Percentiles rank a stretch among this genome's conserved stretches.
Conservation (phyloP, 2,797 vertebrate species). For the Girardinus metallicus region DNA sequence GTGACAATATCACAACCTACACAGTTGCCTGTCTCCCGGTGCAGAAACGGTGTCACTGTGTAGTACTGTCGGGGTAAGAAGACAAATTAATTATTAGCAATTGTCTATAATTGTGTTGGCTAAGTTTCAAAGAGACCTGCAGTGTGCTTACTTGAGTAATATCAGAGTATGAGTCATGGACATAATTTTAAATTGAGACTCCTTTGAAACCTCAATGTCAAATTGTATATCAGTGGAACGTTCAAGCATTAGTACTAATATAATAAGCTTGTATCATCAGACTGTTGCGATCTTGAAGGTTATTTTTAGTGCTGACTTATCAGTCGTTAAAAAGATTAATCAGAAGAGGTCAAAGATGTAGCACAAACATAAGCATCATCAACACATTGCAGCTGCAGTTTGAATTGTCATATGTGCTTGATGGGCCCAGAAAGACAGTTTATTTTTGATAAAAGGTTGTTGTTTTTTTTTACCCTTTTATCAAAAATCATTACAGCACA, state of each 20-base stretch:
- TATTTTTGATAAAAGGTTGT: neutral
- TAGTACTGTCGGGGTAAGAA: slow-evolving; percentile 5
- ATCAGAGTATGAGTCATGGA: neutral
- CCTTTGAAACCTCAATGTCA: neutral
- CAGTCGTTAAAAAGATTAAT: slow-evolving; percentile 42
- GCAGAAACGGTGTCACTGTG: slow-evolving; percentile 33
- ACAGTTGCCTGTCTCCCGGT: slow-evolving; percentile 59
- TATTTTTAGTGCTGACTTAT: slow-evolving; percentile 7
- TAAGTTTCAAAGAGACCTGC: neutral
- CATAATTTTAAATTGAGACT: neutral
- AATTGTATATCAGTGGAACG: neutral
- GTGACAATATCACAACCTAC: slow-evolving; percentile 72
- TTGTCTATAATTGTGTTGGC: slow-evolving; percentile 9
- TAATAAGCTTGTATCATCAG: neutral
- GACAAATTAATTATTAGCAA: slow-evolving; percentile 39
- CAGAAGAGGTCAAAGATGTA: slow-evolving; percentile 35
- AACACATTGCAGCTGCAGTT: slow-evolving; percentile 6
- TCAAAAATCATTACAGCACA: neutral
- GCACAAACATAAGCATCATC: slow-evolving; percentile 19
- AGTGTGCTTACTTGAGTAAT: neutral
- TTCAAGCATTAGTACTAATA: neutral
- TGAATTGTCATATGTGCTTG: neutral
- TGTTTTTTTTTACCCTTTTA: neutral
- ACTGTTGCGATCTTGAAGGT: neutral
- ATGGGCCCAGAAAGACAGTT: neutral